Percentiles rank a stretch among this genome's conserved stretches.
These are phyloP conservation scores for Aleiodes alternator DNA, from an alignment of 2,888 invertebrate genomes.

Conservation along the genomic window DNA sequence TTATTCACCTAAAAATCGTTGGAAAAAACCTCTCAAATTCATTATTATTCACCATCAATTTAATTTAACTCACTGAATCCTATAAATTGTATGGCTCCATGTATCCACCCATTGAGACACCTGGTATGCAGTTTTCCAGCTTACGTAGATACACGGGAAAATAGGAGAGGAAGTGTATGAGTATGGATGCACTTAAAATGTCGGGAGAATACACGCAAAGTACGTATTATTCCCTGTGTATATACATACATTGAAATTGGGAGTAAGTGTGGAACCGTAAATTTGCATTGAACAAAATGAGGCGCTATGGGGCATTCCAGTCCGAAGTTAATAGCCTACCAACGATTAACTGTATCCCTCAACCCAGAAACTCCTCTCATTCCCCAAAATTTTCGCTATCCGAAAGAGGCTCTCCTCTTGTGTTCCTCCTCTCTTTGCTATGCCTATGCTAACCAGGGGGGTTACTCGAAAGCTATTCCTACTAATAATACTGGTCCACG, in stretches of 20 bases:
- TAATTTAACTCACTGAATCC: slow-evolving; percentile 38
- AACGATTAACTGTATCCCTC: slow-evolving; percentile 73
- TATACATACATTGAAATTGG: slow-evolving; percentile 22
- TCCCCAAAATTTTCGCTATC: slow-evolving; percentile 27
- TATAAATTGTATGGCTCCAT: slow-evolving; percentile 19
- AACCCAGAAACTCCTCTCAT: slow-evolving; percentile 46
- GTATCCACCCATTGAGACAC: slow-evolving; percentile 40
- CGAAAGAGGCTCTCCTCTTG: no score
- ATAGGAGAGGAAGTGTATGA: slow-evolving; percentile 57
- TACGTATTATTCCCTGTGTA: slow-evolving; percentile 21
- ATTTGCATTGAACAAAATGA: slow-evolving; percentile 74
- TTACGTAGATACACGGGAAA: slow-evolving; percentile 52
- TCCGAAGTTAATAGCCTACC: slow-evolving; percentile 72
- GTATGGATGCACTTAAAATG: slow-evolving; percentile 47
- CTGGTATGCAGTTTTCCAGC: slow-evolving; percentile 56
- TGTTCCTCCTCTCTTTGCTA: slow-evolving; percentile 45
- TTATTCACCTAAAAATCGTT: no score
- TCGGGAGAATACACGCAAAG: not conserved
- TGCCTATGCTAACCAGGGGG: slow-evolving; percentile 41
- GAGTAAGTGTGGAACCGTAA: slow-evolving; percentile 56
- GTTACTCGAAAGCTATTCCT: slow-evolving; percentile 53
- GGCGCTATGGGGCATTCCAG: slow-evolving; percentile 72
- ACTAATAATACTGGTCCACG: slow-evolving; percentile 64
- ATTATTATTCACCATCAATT: slow-evolving; percentile 15
- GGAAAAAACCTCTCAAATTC: not conserved